These are phyloP conservation scores for Falcaria lacertinaria DNA, from an alignment of 2,888 invertebrate species.

Conservation along the genomic window DNA sequence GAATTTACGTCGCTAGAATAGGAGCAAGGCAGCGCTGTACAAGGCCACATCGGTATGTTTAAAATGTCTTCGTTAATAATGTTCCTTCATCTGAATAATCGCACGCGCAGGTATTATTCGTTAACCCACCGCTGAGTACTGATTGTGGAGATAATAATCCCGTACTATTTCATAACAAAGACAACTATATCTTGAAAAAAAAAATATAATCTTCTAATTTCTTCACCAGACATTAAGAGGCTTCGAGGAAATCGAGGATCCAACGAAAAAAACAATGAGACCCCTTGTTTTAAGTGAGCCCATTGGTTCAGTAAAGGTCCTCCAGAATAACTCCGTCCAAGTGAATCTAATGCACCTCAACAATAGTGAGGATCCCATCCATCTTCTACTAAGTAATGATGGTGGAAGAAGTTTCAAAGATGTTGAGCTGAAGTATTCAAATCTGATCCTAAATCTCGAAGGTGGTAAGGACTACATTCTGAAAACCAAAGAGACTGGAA, in stretches of 20 bases:
- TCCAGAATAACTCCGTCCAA: slow-evolving; percentile 71
- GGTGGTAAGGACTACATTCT: slow-evolving; percentile 68
- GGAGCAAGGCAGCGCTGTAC: too few species aligned
- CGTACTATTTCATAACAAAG: too few species aligned
- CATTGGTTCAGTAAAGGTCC: slow-evolving; percentile 66
- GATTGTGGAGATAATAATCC: too few species aligned
- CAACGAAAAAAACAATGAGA: slow-evolving; percentile 26
- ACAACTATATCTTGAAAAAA: too few species aligned
- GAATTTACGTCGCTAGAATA: too few species aligned
- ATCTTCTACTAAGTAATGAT: slow-evolving; percentile 60
- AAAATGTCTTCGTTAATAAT: too few species aligned
- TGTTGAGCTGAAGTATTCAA: slow-evolving; percentile 58
- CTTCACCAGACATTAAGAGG: slow-evolving; percentile 27
- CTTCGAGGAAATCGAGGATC: slow-evolving; percentile 17
- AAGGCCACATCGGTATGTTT: too few species aligned
- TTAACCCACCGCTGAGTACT: too few species aligned
- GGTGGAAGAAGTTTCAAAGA: slow-evolving; percentile 59
- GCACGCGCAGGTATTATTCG: too few species aligned
- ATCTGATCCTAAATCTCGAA: slow-evolving; percentile 62
- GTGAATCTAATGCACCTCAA: slow-evolving; percentile 65
- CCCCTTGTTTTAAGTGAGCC: slow-evolving; percentile 61
- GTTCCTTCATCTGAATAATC: too few species aligned
- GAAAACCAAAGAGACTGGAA: slow-evolving; percentile 70
- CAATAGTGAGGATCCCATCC: slow-evolving; percentile 55
- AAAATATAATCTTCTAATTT: too few species aligned